A percentile compares a stretch with the other conserved stretches of the same genome.
These are phyloP conservation scores for Condylostylus longicornis DNA, from an alignment of 1,140 invertebrate species.

Conservation along the genomic window DNA sequence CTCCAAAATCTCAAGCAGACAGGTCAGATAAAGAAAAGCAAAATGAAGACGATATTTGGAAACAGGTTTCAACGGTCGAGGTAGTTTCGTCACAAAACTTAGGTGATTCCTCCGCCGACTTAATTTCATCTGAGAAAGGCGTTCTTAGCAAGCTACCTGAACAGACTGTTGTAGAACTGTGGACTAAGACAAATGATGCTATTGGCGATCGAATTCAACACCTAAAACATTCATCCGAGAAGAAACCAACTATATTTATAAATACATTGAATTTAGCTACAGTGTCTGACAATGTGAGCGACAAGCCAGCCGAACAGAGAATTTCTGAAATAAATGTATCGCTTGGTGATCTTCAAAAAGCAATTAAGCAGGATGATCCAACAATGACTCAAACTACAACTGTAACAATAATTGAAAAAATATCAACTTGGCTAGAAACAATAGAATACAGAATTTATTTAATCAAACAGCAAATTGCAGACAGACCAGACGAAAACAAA, in stretches of 20 bases:
- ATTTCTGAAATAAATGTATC: constrained; percentile 38
- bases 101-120: too few relatives aligned
- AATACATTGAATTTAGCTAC: constrained; percentile 44
- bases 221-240: constrained; percentile 15
- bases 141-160: too few relatives aligned
- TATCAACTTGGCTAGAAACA: constrained; percentile 65
- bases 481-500: constrained; percentile 40
- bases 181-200: constrained; percentile 17
- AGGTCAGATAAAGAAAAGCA: too few relatives aligned
- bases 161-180: constrained; percentile 4
- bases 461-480: constrained; percentile 39
- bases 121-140: too few relatives aligned
- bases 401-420: constrained; percentile 57
- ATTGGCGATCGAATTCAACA: constrained; percentile 24
- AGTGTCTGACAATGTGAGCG: constrained; percentile 36
- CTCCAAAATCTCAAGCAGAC: too few relatives aligned
- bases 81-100: too few relatives aligned
- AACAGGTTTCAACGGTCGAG: too few relatives aligned
- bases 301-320: constrained; percentile 39
- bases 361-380: constrained; percentile 45
- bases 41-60: too few relatives aligned
- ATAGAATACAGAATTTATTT: constrained; percentile 63
- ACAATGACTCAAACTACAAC: constrained; percentile 48
- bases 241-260: constrained; percentile 19
- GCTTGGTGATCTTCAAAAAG: constrained; percentile 43